Percentiles rank a stretch among this genome's conserved stretches.
These are phyloP conservation scores for Lepidochitona cinerea DNA, from an alignment of 2,888 invertebrate species.

Conservation along the genomic window DNA sequence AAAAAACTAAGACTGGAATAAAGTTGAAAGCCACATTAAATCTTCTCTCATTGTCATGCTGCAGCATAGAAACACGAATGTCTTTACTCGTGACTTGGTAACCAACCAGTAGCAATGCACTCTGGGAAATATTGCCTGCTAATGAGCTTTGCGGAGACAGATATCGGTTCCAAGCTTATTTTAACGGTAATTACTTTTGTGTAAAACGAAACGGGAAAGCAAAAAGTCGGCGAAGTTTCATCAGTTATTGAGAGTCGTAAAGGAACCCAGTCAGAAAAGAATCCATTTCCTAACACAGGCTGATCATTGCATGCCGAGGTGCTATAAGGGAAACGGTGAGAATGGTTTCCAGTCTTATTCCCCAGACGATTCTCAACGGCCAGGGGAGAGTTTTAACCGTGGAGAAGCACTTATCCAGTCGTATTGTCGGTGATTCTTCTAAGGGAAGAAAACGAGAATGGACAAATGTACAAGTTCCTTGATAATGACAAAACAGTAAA, in stretches of 20 bases:
- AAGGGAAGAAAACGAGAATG: not conserved
- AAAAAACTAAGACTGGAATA: no score
- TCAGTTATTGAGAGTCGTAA: not conserved
- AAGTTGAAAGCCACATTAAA: no score
- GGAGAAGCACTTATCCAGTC: not conserved
- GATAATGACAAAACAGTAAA: not conserved
- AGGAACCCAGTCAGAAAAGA: not conserved
- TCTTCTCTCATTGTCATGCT: no score
- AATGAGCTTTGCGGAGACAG: no score
- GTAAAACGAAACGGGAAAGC: not conserved
- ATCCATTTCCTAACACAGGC: not conserved
- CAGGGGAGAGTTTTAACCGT: not conserved
- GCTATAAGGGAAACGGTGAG: not conserved
- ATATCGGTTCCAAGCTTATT: not conserved
- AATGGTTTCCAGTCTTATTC: not conserved
- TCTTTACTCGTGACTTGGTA: no score
- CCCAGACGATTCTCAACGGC: not conserved
- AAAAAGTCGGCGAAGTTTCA: not conserved
- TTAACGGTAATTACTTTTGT: not conserved
- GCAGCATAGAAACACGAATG: no score
- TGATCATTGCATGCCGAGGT: not conserved
- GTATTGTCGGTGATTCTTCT: not conserved
- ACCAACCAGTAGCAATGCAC: no score
- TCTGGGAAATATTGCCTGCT: no score
- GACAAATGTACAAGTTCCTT: not conserved